These are phyloP conservation scores for Bombyx mandarina DNA, from an alignment of 1,140 invertebrate species.

Conservation along the genomic window DNA sequence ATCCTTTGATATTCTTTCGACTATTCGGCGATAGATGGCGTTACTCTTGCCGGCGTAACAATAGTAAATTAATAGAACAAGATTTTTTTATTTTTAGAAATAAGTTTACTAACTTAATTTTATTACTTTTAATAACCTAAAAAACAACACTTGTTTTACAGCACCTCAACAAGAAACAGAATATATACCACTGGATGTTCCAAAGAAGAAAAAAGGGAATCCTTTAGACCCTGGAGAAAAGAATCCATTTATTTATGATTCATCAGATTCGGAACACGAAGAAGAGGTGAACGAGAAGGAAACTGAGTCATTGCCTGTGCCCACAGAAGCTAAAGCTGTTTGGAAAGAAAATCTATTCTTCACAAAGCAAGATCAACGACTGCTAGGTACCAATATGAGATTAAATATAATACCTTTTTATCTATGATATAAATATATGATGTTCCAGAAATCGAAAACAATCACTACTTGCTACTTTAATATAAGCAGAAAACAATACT, in stretches of 20 bases:
- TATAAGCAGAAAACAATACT: not conserved
- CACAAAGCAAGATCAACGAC: conserved; percentile 64
- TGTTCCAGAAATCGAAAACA: no score
- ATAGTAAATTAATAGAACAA: no score
- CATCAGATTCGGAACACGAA: conserved; percentile 73
- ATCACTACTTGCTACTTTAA: no score
- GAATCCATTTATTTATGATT: conserved; percentile 76
- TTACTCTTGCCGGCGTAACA: no score
- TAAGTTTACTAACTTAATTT: no score
- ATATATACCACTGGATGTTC: conserved; percentile 30
- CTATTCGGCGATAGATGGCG: no score
- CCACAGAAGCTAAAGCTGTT: conserved; percentile 36
- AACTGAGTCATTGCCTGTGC: conserved; percentile 13
- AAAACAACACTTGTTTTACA: no score
- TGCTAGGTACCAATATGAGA: conserved; percentile 62
- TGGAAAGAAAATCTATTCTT: conserved; percentile 75
- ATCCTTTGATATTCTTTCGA: no score
- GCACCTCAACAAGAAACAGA: conserved; percentile 20
- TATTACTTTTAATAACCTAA: no score
- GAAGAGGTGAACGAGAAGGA: conserved; percentile 31
- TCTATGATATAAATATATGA: no score
- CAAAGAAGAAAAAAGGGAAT: conserved; percentile 55
- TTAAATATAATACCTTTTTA: no score
- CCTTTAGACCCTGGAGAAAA: conserved; percentile 51
- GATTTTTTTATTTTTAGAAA: no score